Evolutionary conservation across 2,113 vertebrate genomes (phyloP).

Genomic region (Ailuropoda melanoleuca): DNA sequence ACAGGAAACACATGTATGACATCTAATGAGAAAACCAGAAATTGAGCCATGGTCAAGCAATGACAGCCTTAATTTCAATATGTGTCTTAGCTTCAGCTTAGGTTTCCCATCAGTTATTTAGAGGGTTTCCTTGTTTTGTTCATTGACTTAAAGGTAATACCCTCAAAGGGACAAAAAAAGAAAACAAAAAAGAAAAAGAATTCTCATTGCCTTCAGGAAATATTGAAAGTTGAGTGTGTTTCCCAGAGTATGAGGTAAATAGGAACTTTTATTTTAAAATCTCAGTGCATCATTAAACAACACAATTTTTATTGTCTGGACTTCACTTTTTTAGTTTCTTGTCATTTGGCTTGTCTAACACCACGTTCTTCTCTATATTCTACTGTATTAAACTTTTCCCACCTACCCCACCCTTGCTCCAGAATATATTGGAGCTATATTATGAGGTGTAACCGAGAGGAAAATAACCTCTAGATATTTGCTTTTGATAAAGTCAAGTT

Average conservation of each 20-base stretch:
- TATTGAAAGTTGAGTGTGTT: neutral
- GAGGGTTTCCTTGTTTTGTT: neutral
- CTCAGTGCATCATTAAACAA: neutral
- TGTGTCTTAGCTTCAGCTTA: neutral
- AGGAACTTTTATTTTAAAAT: neutral
- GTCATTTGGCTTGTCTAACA: neutral
- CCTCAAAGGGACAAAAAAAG: neutral
- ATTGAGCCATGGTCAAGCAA: neutral
- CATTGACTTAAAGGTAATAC: conserved; percentile 4
- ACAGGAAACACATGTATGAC: conserved; percentile 23
- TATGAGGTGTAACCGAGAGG: conserved; percentile 65
- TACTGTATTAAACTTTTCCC: conserved; percentile 54
- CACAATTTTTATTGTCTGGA: neutral
- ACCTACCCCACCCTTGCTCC: neutral
- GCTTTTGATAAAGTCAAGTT: conserved; percentile 80
- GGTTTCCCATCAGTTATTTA: conserved; percentile 18
- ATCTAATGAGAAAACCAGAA: conserved; percentile 51
- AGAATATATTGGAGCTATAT: conserved; percentile 65
- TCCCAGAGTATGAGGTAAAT: conserved; percentile 15
- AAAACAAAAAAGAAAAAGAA: neutral
- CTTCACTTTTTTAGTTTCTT: neutral
- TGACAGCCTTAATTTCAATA: neutral
- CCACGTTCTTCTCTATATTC: neutral
- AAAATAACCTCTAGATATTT: conserved; percentile 78
- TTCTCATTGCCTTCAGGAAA: neutral